Evolutionary conservation across 2,888 invertebrate species (phyloP).

Genomic region (Ferrisia virgata): DNA sequence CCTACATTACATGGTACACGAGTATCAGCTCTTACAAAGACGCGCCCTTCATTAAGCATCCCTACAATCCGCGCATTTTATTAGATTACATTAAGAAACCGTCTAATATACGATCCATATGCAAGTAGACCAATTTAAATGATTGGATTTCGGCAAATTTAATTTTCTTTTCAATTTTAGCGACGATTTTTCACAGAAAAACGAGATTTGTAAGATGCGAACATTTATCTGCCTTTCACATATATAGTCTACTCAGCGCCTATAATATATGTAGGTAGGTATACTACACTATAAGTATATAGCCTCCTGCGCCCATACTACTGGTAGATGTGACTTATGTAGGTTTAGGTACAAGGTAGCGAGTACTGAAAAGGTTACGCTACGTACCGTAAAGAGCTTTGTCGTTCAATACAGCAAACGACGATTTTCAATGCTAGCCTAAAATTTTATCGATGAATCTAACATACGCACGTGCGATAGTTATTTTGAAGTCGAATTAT

Average conservation of each 20-base stretch:
- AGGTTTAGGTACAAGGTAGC: no score
- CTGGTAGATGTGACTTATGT: no score
- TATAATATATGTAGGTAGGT: no score
- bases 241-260: no score
- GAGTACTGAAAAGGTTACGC: no score
- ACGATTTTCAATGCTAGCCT: not conserved
- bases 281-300: no score
- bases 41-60: not conserved
- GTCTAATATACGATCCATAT: not conserved
- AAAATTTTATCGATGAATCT: not conserved
- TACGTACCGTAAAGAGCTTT: no score
- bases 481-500: not conserved
- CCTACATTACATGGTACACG: not conserved
- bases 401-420: no score
- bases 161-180: not conserved
- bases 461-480: not conserved
- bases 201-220: not conserved
- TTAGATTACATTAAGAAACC: not conserved
- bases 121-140: not conserved
- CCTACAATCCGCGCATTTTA: not conserved
- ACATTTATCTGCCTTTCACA: no score
- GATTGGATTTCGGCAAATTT: not conserved
- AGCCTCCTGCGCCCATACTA: not conserved
- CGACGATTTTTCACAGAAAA: not conserved
- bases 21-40: not conserved